Conservation (phyloP, 2,888 invertebrate species). For the Liodrosophila aerea region DNA sequence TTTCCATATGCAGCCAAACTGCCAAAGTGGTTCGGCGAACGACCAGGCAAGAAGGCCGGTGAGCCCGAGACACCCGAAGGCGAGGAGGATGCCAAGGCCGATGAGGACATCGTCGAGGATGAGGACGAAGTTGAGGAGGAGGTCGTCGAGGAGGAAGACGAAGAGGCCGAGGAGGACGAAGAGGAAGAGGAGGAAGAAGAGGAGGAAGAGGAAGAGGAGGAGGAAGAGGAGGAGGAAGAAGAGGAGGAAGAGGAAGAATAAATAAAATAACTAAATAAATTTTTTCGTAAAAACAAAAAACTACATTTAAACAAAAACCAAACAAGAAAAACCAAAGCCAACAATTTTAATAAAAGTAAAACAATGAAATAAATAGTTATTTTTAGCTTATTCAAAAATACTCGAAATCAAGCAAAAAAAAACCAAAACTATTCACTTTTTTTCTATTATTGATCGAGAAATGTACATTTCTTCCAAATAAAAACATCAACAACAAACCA, state of each 20-base stretch:
- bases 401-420: slow-evolving; percentile 42
- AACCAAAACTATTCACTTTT: slow-evolving; percentile 40
- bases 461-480: slow-evolving; percentile 71
- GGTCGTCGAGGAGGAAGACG: slow-evolving; percentile 89
- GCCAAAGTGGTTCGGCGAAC: slow-evolving; percentile 97
- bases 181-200: slow-evolving; percentile 84
- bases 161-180: slow-evolving; percentile 87
- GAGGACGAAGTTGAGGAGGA: slow-evolving; percentile 91
- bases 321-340: slow-evolving; percentile 68
- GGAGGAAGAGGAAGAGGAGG: slow-evolving; percentile 83
- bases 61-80: slow-evolving; percentile 95
- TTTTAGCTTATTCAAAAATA: slow-evolving; percentile 79
- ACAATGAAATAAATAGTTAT: slow-evolving; percentile 79
- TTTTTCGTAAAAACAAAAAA: slow-evolving; percentile 72
- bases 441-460: slow-evolving; percentile 68
- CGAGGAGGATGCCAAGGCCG: slow-evolving; percentile 92
- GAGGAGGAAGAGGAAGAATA: slow-evolving; percentile 81
- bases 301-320: slow-evolving; percentile 79
- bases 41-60: slow-evolving; percentile 95
- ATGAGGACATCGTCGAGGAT: slow-evolving; percentile 88
- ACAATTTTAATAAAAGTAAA: slow-evolving; percentile 76
- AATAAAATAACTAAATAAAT: slow-evolving; percentile 64
- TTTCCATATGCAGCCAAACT: slow-evolving; percentile 87
- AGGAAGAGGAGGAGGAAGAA: slow-evolving; percentile 82
- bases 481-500: slow-evolving; percentile 60